Percentiles rank a stretch among this genome's conserved stretches.
phyloP scores from a whole-genome alignment of 2,888 invertebrate genomes.

The Drosophila nigricruria region DNA sequence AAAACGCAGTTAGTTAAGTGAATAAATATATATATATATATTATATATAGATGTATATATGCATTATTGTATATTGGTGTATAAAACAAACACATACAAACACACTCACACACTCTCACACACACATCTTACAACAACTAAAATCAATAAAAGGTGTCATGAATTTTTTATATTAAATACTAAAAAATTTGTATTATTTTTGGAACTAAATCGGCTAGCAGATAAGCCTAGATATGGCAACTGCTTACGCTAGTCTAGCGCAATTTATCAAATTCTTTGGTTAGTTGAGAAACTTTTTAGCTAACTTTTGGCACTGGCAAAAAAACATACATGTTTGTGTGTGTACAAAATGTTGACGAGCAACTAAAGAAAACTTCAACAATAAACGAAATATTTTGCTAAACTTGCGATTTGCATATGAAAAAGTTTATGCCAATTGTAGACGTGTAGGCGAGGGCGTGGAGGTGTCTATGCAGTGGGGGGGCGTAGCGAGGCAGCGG shows the following conservation, averaged over 20 bases:
- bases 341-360: constrained; percentile 62
- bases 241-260: constrained; percentile 30
- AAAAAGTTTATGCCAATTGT: constrained; percentile 80
- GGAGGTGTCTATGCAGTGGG: constrained; percentile 1
- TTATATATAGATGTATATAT: constrained; percentile 32
- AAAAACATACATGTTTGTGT: not conserved
- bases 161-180: constrained; percentile 78
- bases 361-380: constrained; percentile 79
- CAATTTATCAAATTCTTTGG: constrained; percentile 74
- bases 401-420: constrained; percentile 83
- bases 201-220: constrained; percentile 17
- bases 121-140: constrained; percentile 56
- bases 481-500: constrained; percentile 10
- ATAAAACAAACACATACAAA: constrained; percentile 26
- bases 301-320: constrained; percentile 37
- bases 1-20: constrained; percentile 70
- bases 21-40: constrained; percentile 43
- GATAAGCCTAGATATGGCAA: constrained; percentile 47
- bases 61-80: constrained; percentile 59
- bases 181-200: constrained; percentile 24
- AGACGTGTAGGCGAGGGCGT: constrained; percentile 15
- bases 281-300: constrained; percentile 41
- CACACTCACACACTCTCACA: constrained; percentile 20
- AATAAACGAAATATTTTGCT: constrained; percentile 83
- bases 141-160: constrained; percentile 82